Evolutionary conservation across 2,797 vertebrate genomes (phyloP).

Genomic region (Xyrichtys novacula): DNA sequence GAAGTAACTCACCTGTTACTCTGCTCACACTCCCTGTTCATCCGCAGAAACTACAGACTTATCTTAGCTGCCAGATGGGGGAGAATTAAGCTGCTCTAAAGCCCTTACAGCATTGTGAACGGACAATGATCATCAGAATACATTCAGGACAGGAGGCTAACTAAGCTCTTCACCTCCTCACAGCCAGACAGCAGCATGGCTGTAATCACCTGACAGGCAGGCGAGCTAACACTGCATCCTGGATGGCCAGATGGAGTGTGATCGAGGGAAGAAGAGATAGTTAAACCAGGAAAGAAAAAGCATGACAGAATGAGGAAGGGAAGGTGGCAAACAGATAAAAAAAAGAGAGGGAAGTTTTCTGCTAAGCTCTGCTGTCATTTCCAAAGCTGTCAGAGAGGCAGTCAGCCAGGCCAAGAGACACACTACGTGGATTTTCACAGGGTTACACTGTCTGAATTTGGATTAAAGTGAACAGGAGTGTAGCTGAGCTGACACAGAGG

Average conservation of each 20-base stretch:
- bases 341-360: background rate
- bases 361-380: constrained; percentile 9
- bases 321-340: background rate
- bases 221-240: background rate
- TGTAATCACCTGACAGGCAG: constrained; percentile 41
- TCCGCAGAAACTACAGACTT: constrained; percentile 35
- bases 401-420: constrained; percentile 2
- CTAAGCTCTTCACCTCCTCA: constrained; percentile 17
- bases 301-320: background rate
- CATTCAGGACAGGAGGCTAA: constrained; percentile 16
- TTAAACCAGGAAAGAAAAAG: background rate
- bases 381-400: constrained; percentile 16
- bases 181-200: constrained; percentile 24
- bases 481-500: constrained; percentile 22
- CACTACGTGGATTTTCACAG: constrained; percentile 2
- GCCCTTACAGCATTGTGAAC: constrained; percentile 51
- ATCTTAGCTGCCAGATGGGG: constrained; percentile 52
- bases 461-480: constrained; percentile 10
- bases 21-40: constrained; percentile 18
- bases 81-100: constrained; percentile 61
- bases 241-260: constrained; percentile 24
- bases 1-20: constrained; percentile 64
- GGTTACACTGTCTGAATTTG: constrained; percentile 14
- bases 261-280: background rate
- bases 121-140: constrained; percentile 37